Evolutionary conservation across 1,140 invertebrate genomes (phyloP).

Genomic region (Drepana arcuata): DNA sequence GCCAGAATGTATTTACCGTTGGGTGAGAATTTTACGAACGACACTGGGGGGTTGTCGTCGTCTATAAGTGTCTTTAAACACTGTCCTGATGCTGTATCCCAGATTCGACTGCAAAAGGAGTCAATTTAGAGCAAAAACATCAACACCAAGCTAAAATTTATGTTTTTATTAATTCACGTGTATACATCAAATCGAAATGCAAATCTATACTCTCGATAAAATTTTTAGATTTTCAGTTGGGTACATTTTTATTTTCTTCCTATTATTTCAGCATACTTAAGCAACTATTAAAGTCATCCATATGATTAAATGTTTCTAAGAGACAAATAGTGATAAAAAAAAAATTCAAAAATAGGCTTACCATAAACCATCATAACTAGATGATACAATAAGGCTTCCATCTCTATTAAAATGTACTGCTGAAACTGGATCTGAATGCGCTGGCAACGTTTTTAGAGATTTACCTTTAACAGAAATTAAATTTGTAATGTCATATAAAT

Average conservation of each 20-base stretch:
- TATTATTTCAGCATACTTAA: too few relatives aligned
- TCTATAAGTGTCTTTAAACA: constrained; percentile 98
- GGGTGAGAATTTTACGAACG: constrained; percentile 99
- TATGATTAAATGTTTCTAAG: too few relatives aligned
- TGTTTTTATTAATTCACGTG: too few relatives aligned
- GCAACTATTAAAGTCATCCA: too few relatives aligned
- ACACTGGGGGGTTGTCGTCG: constrained; percentile 99
- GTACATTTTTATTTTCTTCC: too few relatives aligned
- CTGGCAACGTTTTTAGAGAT: constrained; percentile 98
- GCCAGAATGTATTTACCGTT: constrained; percentile 99
- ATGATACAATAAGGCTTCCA: constrained; percentile 97
- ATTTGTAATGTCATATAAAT: too few relatives aligned
- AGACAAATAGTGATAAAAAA: too few relatives aligned
- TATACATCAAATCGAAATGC: too few relatives aligned
- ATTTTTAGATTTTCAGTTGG: too few relatives aligned
- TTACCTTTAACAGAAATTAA: constrained; percentile 75
- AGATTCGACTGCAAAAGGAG: constrained; percentile 89
- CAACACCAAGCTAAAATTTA: too few relatives aligned
- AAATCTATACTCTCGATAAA: too few relatives aligned
- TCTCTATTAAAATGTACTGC: constrained; percentile 99
- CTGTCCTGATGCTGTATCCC: constrained; percentile 99
- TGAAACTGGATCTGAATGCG: constrained; percentile 99
- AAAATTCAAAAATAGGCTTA: constrained; percentile 65
- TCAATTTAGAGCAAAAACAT: too few relatives aligned
- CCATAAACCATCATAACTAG: constrained; percentile 99